A percentile compares a stretch with the other conserved stretches of the same genome.
phyloP scores from a whole-genome alignment of 2,888 invertebrate species.

The Melanotus villosus region DNA sequence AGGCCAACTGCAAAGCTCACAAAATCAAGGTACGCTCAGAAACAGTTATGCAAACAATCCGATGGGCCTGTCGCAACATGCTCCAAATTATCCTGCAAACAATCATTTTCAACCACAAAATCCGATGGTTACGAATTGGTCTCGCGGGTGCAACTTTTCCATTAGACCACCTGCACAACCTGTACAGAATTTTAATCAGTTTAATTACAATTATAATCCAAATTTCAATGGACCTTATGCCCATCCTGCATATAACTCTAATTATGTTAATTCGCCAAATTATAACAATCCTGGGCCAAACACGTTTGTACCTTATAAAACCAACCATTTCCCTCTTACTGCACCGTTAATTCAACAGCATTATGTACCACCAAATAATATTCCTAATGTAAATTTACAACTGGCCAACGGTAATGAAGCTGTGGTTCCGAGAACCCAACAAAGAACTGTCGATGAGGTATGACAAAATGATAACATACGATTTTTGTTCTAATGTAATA shows the following conservation, averaged over 20 bases:
- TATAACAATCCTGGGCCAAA: conserved; percentile 24
- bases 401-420: too few relatives aligned
- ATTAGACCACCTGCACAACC: conserved; percentile 8
- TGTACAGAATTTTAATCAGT: conserved; percentile 18
- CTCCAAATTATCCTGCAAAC: not conserved
- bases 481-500: too few relatives aligned
- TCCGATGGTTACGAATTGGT: conserved; percentile 32
- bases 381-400: not conserved
- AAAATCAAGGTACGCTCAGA: not conserved
- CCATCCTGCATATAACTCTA: not conserved
- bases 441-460: too few relatives aligned
- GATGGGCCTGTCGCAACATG: not conserved
- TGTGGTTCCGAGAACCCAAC: too few relatives aligned
- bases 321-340: conserved; percentile 12
- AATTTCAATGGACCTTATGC: not conserved
- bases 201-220: conserved; percentile 6
- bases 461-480: too few relatives aligned
- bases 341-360: not conserved
- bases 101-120: conserved; percentile 19
- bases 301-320: conserved; percentile 32
- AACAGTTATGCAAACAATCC: not conserved
- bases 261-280: not conserved
- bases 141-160: conserved; percentile 24
- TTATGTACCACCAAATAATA: not conserved
- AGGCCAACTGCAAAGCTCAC: not conserved